Percentiles rank a stretch among this genome's conserved stretches.
Conservation (phyloP, 2,113 vertebrate species). For the Channa maculata region DNA sequence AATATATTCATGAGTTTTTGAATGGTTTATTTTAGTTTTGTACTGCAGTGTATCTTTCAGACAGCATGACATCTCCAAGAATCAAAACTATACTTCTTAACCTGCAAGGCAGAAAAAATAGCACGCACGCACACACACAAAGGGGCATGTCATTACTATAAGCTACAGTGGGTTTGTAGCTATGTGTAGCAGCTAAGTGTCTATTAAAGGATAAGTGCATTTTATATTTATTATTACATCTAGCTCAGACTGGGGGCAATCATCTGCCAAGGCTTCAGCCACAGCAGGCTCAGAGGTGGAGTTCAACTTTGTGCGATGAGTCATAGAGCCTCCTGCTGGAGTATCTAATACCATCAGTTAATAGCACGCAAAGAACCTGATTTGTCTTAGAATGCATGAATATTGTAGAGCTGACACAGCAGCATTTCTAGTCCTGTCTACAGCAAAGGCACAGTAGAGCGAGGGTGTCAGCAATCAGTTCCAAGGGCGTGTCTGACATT, state of each 20-base stretch:
- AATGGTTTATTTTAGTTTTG: conserved; percentile 63
- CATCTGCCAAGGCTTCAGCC: conserved; percentile 11
- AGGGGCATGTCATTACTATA: conserved; percentile 21
- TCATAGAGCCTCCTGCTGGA: not conserved
- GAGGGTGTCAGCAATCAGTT: conserved; percentile 1
- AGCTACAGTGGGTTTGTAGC: conserved; percentile 13
- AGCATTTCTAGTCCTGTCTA: no score
- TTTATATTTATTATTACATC: conserved; percentile 43
- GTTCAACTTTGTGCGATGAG: conserved; percentile 26
- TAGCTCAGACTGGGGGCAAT: conserved; percentile 13
- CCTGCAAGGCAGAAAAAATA: conserved; percentile 26
- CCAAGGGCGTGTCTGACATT: not conserved
- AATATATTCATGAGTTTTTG: conserved; percentile 70
- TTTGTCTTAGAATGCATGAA: conserved; percentile 18
- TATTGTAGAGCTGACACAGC: not conserved
- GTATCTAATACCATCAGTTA: not conserved
- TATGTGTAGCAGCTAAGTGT: conserved; percentile 34
- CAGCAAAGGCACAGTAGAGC: not conserved
- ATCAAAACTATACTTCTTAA: conserved; percentile 40
- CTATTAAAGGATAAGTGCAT: conserved; percentile 40
- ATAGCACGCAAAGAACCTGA: conserved; percentile 16
- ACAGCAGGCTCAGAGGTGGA: conserved; percentile 18
- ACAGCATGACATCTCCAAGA: conserved; percentile 35
- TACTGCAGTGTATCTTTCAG: conserved; percentile 40
- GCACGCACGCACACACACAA: conserved; percentile 20